Conservation (phyloP, 2,113 vertebrate species). For the Cyrtonyx montezumae region DNA sequence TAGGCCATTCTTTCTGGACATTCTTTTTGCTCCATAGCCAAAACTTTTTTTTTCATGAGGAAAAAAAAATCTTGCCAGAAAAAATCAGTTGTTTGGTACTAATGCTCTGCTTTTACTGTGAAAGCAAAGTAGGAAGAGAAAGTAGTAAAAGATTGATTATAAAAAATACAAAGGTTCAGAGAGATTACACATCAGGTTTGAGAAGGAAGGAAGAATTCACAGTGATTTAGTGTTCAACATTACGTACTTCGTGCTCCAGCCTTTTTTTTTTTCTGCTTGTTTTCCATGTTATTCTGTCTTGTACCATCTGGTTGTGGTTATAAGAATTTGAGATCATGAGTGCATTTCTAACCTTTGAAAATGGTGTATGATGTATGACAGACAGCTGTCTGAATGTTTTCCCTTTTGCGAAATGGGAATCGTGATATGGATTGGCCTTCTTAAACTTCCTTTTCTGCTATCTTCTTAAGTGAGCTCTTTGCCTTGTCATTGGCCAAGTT, state of each 20-base stretch:
- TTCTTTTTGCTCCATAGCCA: background rate
- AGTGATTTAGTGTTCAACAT: background rate
- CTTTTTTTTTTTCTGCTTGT: background rate
- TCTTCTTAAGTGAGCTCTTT: background rate
- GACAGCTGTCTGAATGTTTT: background rate
- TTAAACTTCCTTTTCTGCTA: background rate
- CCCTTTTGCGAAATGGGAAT: background rate
- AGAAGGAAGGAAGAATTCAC: background rate
- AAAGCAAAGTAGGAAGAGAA: background rate
- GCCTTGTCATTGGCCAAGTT: background rate
- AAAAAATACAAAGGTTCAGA: background rate
- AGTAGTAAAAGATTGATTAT: background rate
- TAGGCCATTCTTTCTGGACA: background rate
- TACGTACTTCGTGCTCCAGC: background rate
- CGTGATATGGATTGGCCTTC: background rate
- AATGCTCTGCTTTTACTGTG: background rate
- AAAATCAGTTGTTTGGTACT: background rate
- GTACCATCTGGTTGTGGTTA: background rate
- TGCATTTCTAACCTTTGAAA: background rate
- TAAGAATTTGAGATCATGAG: background rate
- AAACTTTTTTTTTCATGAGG: background rate
- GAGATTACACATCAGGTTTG: background rate
- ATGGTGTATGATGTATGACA: background rate
- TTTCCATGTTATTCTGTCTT: background rate
- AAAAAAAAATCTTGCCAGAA: background rate